These are phyloP conservation scores for Drosophila pseudotalamancana DNA, from an alignment of 2,888 invertebrate species.

Conservation along the genomic window DNA sequence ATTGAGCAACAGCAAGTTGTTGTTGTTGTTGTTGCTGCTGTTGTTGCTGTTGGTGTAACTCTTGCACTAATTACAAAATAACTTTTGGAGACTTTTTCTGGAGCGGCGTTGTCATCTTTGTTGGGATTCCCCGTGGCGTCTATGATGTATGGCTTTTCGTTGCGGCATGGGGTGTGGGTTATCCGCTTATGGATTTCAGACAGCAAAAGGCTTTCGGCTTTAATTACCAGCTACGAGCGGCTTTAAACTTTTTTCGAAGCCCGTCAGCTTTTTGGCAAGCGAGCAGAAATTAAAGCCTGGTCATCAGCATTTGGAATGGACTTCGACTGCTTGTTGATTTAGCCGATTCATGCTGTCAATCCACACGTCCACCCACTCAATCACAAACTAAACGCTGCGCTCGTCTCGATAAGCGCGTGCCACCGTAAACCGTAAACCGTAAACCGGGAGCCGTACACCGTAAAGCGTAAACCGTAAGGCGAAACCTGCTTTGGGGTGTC, in stretches of 20 bases:
- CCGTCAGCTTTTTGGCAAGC: conserved; percentile 1
- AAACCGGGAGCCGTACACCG: conserved; percentile 18
- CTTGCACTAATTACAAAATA: conserved; percentile 76
- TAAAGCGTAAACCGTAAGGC: conserved; percentile 23
- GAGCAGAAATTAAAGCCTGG: not conserved
- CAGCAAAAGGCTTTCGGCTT: conserved; percentile 56
- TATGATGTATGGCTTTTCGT: conserved; percentile 74
- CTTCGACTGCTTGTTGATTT: conserved; percentile 69
- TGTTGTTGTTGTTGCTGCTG: conserved; percentile 25
- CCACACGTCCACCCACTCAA: conserved; percentile 80
- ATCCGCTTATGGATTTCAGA: conserved; percentile 39
- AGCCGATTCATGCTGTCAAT: conserved; percentile 82
- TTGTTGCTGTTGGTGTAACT: conserved; percentile 35
- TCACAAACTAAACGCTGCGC: conserved; percentile 75
- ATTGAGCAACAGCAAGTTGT: conserved; percentile 38
- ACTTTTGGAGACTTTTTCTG: conserved; percentile 59
- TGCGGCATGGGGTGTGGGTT: conserved; percentile 23
- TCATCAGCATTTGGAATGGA: conserved; percentile 25
- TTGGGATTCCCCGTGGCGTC: conserved; percentile 70
- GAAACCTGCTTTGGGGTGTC: conserved; percentile 34
- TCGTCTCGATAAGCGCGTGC: conserved; percentile 72
- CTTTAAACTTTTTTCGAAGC: conserved; percentile 33
- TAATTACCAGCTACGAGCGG: conserved; percentile 58
- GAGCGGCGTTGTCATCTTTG: conserved; percentile 63
- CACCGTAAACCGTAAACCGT: conserved; percentile 37